These are phyloP conservation scores for Drosophila anomelani DNA, from an alignment of 2,888 invertebrate species.

Conservation along the genomic window DNA sequence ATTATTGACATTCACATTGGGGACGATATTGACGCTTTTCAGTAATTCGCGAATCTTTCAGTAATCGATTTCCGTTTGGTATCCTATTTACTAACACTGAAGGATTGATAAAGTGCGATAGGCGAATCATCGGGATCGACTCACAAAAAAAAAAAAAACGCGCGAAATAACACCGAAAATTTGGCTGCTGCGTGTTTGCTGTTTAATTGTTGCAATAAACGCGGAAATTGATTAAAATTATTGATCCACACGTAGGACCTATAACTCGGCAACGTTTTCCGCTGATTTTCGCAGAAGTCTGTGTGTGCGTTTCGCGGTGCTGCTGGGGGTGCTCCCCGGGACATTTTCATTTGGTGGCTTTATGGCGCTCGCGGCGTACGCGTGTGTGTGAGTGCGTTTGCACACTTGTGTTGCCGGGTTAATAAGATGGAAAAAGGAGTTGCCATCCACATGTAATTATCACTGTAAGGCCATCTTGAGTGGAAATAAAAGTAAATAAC, in stretches of 20 bases:
- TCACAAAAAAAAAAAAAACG: not conserved
- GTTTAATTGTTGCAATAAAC: conserved; percentile 20
- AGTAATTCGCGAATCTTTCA: no score
- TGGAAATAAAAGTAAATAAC: conserved; percentile 17
- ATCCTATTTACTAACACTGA: not conserved
- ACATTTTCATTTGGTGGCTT: conserved; percentile 12
- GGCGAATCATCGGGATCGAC: not conserved
- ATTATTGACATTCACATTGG: not conserved
- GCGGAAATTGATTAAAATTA: conserved; percentile 18
- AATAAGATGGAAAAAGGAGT: conserved; percentile 21
- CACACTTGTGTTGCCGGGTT: conserved; percentile 2
- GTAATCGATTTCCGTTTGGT: no score
- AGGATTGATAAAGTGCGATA: not conserved
- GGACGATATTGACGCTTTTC: no score
- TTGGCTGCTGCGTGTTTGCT: conserved; percentile 9
- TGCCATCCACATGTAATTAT: not conserved
- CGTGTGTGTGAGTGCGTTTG: not conserved
- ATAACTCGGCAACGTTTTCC: conserved; percentile 8
- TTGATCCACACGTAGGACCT: conserved; percentile 18
- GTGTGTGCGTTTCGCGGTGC: not conserved
- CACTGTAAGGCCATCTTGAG: not conserved
- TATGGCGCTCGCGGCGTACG: not conserved
- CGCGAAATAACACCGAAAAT: not conserved
- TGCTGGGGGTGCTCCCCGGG: not conserved
- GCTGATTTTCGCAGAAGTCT: not conserved